phyloP scores from a whole-genome alignment of 92 coral and sea anemone genomes.

The Zoanthus solanderi region DNA sequence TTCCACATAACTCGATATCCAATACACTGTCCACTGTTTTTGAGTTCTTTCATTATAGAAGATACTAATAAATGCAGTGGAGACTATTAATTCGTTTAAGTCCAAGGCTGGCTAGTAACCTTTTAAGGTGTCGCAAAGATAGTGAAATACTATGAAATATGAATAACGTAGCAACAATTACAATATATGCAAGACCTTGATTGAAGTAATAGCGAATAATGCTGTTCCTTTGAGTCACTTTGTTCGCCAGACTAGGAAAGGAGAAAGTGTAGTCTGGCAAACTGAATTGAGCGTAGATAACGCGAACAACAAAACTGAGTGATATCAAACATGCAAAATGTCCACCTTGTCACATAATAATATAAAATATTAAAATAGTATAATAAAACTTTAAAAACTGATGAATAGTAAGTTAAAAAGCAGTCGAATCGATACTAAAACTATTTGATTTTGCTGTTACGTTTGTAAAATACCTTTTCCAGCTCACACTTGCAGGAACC shows the following conservation, averaged over 20 bases:
- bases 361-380: no score
- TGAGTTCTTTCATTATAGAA: conserved; percentile 2
- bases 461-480: no score
- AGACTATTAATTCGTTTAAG: no score
- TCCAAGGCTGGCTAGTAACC: no score
- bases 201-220: not conserved
- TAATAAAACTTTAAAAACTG: not conserved
- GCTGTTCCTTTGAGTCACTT: no score
- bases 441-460: no score
- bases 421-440: not conserved
- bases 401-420: not conserved
- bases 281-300: no score
- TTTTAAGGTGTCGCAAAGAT: not conserved
- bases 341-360: not conserved
- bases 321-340: no score
- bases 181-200: not conserved
- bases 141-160: not conserved
- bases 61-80: not conserved
- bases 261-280: not conserved
- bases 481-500: no score
- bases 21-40: conserved; percentile 34
- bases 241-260: not conserved
- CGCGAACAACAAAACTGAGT: no score
- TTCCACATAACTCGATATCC: conserved; percentile 31
- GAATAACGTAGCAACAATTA: not conserved